phyloP scores from a whole-genome alignment of 2,888 invertebrate genomes.

The Hypomecis punctinalis region DNA sequence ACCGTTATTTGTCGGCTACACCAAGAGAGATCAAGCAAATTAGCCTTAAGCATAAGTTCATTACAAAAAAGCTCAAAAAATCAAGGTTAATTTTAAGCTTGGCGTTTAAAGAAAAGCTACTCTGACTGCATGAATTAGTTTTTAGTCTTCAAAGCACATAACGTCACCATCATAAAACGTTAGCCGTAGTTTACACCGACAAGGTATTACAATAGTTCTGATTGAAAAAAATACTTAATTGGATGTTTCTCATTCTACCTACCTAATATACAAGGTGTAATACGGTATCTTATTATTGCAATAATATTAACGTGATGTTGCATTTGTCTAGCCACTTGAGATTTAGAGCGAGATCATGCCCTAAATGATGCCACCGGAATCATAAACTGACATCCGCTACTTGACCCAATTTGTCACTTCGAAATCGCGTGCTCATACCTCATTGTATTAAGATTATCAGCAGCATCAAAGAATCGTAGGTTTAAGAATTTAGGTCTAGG shows the following conservation, averaged over 20 bases:
- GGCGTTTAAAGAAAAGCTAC: too few species aligned
- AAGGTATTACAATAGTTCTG: too few species aligned
- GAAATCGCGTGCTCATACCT: conserved; percentile 39
- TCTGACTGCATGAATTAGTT: too few species aligned
- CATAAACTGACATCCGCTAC: conserved; percentile 34
- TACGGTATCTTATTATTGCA: conserved; percentile 12
- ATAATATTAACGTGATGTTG: conserved; percentile 9
- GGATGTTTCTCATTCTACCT: not conserved
- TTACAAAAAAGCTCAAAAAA: too few species aligned
- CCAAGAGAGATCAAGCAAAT: not conserved
- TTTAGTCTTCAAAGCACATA: too few species aligned
- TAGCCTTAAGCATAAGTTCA: too few species aligned
- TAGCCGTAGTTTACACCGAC: too few species aligned
- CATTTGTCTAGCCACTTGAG: conserved; percentile 24
- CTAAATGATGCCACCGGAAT: conserved; percentile 33
- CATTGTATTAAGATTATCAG: conserved; percentile 35
- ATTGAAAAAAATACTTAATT: too few species aligned
- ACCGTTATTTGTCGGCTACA: conserved; percentile 82
- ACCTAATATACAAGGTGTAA: not conserved
- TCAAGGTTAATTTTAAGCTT: too few species aligned
- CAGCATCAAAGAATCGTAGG: conserved; percentile 28
- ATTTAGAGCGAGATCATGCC: conserved; percentile 22
- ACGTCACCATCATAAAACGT: too few species aligned
- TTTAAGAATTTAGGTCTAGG: conserved; percentile 42
- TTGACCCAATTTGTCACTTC: conserved; percentile 43